A percentile compares a stretch with the other conserved stretches of the same genome.
Conservation (phyloP, 2,113 vertebrate genomes). For the Jaculus jaculus region DNA sequence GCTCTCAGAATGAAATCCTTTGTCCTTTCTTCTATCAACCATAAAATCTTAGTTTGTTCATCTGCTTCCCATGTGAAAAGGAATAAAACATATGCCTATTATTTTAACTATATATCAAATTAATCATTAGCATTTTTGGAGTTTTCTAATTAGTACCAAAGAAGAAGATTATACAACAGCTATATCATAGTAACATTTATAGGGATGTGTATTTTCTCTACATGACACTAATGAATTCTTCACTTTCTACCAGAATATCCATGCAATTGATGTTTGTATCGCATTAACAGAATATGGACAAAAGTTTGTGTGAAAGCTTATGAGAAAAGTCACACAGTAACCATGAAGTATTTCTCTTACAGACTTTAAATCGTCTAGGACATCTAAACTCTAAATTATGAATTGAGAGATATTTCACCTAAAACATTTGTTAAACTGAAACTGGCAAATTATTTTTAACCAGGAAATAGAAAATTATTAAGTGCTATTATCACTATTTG, state of each 20-base stretch:
- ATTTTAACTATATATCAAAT: background rate
- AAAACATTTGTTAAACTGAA: slow-evolving; percentile 22
- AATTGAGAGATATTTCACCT: slow-evolving; percentile 6
- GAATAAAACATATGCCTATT: background rate
- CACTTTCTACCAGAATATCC: background rate
- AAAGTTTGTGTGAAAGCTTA: background rate
- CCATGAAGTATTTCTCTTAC: slow-evolving; percentile 36
- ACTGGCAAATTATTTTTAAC: background rate
- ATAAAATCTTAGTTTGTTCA: background rate
- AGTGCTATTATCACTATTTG: background rate
- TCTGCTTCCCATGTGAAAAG: background rate
- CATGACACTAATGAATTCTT: background rate
- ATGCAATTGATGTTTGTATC: background rate
- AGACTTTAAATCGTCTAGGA: background rate
- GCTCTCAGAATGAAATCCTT: background rate
- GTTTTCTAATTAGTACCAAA: background rate
- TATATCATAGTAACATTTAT: background rate
- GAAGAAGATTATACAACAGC: background rate
- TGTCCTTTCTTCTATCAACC: background rate
- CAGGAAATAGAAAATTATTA: slow-evolving; percentile 30
- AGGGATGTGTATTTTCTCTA: background rate
- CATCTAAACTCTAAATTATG: slow-evolving; percentile 35
- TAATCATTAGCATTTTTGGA: background rate
- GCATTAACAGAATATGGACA: background rate
- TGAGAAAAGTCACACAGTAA: background rate